A percentile compares a stretch with the other conserved stretches of the same genome.
Conservation (phyloP, 53 echinoderm and acorn worm genomes). For the Patiria pectinifera region DNA sequence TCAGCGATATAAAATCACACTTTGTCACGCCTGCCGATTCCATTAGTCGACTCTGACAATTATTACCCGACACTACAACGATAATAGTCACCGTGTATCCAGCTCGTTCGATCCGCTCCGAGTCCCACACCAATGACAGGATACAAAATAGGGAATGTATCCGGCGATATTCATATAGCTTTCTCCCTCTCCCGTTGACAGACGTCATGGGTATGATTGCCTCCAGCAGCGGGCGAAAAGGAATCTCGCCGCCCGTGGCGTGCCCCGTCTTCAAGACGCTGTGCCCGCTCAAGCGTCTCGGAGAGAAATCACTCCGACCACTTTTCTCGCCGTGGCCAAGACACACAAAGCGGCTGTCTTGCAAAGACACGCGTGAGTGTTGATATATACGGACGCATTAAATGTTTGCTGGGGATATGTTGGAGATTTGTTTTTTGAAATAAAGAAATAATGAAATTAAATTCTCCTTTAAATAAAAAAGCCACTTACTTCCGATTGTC, state of each 20-base stretch:
- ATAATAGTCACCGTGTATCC: neutral
- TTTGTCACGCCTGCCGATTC: neutral
- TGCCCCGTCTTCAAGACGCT: constrained; percentile 28
- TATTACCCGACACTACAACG: neutral
- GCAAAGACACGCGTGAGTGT: neutral
- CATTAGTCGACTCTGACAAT: neutral
- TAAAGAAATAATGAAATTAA: no score
- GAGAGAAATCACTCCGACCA: neutral
- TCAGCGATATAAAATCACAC: neutral
- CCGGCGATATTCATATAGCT: neutral
- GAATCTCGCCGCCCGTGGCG: neutral
- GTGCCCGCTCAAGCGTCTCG: constrained; percentile 16
- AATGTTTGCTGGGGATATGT: neutral
- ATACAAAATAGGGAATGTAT: neutral
- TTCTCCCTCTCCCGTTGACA: neutral
- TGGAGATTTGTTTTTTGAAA: neutral
- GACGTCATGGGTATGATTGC: neutral
- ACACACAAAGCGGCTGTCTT: neutral
- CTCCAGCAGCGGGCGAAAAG: neutral
- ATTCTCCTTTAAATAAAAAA: no score
- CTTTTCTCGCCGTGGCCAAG: neutral
- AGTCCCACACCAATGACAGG: neutral
- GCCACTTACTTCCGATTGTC: no score
- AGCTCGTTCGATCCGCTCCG: neutral
- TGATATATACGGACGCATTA: neutral